A percentile compares a stretch with the other conserved stretches of the same genome.
Evolutionary conservation across 64 coral and sea anemone genomes (phyloP).

Genomic region (Montipora cactus): DNA sequence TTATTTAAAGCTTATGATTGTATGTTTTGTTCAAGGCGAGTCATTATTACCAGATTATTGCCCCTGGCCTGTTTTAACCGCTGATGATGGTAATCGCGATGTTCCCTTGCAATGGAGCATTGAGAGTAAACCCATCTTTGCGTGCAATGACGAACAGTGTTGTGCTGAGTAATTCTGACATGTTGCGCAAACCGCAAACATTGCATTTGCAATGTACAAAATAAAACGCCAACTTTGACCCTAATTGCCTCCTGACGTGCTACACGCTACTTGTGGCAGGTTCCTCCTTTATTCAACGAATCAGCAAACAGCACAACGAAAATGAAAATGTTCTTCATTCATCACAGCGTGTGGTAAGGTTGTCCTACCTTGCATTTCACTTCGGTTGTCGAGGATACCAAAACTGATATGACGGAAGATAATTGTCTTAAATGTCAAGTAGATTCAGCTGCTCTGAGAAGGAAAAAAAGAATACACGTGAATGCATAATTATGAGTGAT

Average conservation of each 20-base stretch:
- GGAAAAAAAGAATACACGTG: neutral
- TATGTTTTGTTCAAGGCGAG: neutral
- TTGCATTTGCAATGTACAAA: conserved; percentile 25
- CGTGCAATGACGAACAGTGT: conserved; percentile 43
- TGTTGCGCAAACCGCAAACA: neutral
- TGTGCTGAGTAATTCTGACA: conserved; percentile 63
- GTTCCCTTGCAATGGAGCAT: neutral
- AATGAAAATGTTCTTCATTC: neutral
- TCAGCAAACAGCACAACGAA: neutral
- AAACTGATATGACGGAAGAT: conserved; percentile 15
- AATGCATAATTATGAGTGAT: conserved; percentile 23
- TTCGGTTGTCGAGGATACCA: neutral
- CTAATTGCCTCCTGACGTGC: neutral
- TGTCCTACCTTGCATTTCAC: neutral
- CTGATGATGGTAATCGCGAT: neutral
- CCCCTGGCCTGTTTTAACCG: conserved; percentile 15
- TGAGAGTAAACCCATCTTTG: neutral
- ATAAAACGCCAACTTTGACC: neutral
- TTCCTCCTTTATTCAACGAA: neutral
- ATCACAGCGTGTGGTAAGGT: neutral
- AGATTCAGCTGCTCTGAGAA: conserved; percentile 27
- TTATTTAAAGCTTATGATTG: conserved; percentile 20
- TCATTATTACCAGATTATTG: conserved; percentile 11
- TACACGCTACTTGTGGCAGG: too few species aligned
- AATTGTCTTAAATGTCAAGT: conserved; percentile 34